Percentiles rank a stretch among this genome's conserved stretches.
Evolutionary conservation across 1,140 invertebrate species (phyloP).

Genomic region (Schlechtendalia chinensis): DNA sequence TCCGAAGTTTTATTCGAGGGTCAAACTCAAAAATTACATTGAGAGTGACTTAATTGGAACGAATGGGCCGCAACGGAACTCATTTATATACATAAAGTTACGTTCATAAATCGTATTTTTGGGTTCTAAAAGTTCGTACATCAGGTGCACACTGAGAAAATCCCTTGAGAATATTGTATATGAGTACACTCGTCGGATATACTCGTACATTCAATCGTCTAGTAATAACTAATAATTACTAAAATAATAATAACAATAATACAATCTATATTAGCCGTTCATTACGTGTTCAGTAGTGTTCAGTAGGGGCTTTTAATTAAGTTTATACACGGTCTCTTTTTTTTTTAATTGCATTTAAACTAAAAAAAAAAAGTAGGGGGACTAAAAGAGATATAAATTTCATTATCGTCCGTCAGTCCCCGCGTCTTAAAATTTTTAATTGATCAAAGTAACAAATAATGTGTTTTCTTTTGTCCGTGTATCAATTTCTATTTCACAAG

Average conservation of each 20-base stretch:
- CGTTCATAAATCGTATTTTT: constrained; percentile 19
- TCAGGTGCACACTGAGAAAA: neutral
- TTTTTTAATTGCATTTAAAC: constrained; percentile 22
- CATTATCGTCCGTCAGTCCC: neutral
- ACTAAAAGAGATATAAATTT: neutral
- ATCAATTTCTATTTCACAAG: neutral
- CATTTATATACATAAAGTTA: constrained; percentile 31
- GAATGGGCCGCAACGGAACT: neutral
- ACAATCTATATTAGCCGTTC: neutral
- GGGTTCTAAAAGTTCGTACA: neutral
- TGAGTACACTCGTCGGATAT: neutral
- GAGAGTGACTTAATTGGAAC: constrained; percentile 21
- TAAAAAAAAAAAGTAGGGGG: neutral
- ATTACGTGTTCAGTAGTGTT: neutral
- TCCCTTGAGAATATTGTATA: neutral
- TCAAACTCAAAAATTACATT: neutral
- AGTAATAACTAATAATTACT: too few species aligned
- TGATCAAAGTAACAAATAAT: neutral
- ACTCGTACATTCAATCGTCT: neutral
- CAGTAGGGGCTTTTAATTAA: constrained; percentile 31
- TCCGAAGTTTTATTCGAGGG: neutral
- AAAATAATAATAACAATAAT: constrained; percentile 8
- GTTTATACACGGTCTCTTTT: neutral
- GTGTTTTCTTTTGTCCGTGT: neutral
- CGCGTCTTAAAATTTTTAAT: neutral